Conservation (phyloP, 2,888 invertebrate species). For the Crocallis elinguaria region DNA sequence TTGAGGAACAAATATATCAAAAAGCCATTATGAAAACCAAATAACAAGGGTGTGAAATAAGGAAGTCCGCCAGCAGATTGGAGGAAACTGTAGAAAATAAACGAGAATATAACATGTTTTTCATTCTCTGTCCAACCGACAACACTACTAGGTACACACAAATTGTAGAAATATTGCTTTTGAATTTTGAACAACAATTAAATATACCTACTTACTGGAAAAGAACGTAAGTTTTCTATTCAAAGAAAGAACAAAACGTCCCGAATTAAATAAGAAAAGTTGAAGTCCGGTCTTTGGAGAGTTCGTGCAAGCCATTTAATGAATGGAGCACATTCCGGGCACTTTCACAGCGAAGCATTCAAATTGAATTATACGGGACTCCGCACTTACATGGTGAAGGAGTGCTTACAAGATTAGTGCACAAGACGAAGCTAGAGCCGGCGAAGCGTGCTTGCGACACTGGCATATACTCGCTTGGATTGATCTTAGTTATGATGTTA, state of each 20-base stretch:
- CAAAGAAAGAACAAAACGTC: conserved; percentile 13
- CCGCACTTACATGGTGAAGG: conserved; percentile 40
- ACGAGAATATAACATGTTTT: conserved; percentile 1
- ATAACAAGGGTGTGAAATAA: conserved; percentile 60
- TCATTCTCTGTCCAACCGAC: no score
- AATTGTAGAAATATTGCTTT: no score
- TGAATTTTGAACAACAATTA: no score
- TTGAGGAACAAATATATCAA: conserved; percentile 52
- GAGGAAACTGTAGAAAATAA: conserved; percentile 10
- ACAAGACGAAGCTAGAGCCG: conserved; percentile 9
- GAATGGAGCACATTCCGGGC: conserved; percentile 42
- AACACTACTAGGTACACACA: not conserved
- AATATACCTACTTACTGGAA: not conserved
- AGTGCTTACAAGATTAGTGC: conserved; percentile 48
- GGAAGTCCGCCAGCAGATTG: conserved; percentile 45
- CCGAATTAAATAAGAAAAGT: conserved; percentile 21
- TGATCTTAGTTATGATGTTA: not conserved
- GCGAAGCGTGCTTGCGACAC: not conserved
- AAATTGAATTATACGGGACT: conserved; percentile 55
- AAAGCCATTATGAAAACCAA: conserved; percentile 62
- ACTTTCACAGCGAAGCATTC: conserved; percentile 42
- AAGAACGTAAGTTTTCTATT: conserved; percentile 5
- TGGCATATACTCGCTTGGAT: not conserved
- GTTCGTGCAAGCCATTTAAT: conserved; percentile 37
- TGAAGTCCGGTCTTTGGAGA: conserved; percentile 21